Percentiles rank a stretch among this genome's conserved stretches.
These are phyloP conservation scores for Stomorhina lunata DNA, from an alignment of 2,888 invertebrate genomes.

Conservation along the genomic window DNA sequence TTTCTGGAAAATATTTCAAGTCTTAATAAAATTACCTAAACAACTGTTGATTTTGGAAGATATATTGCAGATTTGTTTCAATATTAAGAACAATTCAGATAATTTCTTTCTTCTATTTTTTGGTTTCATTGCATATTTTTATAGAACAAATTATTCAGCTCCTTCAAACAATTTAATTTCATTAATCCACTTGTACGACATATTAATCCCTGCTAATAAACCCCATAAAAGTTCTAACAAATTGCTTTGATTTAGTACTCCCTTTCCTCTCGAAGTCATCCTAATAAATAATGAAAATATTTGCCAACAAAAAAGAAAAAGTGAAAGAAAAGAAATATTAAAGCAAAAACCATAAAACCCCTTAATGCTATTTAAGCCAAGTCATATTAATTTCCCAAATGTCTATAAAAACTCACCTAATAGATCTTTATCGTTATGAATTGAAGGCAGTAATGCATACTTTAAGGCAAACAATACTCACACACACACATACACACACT, in stretches of 20 bases:
- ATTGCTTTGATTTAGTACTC: slow-evolving; percentile 69
- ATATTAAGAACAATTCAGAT: not conserved
- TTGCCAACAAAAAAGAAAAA: not conserved
- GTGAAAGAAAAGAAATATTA: not conserved
- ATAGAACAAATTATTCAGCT: not conserved
- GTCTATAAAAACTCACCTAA: slow-evolving; percentile 63
- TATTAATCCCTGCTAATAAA: slow-evolving; percentile 76
- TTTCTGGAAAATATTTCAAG: not conserved
- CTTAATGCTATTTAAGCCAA: slow-evolving; percentile 54
- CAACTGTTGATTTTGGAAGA: slow-evolving; percentile 7
- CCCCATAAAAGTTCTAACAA: slow-evolving; percentile 71
- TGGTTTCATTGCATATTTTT: not conserved
- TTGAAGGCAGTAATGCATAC: slow-evolving; percentile 33
- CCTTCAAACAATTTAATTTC: slow-evolving; percentile 68
- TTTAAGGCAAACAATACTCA: slow-evolving; percentile 42
- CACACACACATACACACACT: no score
- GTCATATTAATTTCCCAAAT: slow-evolving; percentile 65
- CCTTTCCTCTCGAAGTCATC: not conserved
- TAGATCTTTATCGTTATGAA: slow-evolving; percentile 64
- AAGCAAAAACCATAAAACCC: slow-evolving; percentile 26
- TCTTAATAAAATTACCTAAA: not conserved
- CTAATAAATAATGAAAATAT: slow-evolving; percentile 44
- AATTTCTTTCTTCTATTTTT: not conserved
- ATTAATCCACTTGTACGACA: slow-evolving; percentile 73
- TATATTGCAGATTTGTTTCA: no score